Conservation (phyloP, 2,797 vertebrate species). For the Argentina silus region DNA sequence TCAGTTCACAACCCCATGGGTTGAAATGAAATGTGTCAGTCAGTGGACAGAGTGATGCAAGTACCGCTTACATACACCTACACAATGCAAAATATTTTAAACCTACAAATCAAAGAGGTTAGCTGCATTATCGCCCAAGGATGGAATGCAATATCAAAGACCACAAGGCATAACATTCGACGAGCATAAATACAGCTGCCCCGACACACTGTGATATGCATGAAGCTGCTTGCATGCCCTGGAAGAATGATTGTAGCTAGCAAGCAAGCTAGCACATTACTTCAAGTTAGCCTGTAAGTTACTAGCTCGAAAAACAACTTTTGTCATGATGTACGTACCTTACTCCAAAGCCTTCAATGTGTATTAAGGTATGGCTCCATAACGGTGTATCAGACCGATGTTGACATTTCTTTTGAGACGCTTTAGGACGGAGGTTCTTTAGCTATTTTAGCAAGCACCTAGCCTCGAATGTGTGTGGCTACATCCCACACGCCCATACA, state of each 20-base stretch:
- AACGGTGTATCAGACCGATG: background rate
- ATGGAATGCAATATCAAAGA: no score
- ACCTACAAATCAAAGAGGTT: no score
- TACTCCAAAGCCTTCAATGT: background rate
- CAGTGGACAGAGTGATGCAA: no score
- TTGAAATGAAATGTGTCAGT: no score
- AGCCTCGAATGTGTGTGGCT: background rate
- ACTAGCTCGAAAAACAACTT: background rate
- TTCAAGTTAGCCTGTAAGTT: background rate
- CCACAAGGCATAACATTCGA: no score
- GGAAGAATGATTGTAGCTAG: no score
- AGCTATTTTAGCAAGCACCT: background rate
- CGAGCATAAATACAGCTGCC: background rate
- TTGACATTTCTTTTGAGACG: constrained; percentile 1
- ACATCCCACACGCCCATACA: background rate
- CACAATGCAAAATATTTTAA: no score
- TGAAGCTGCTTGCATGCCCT: no score
- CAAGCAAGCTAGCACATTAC: background rate
- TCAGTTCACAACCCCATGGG: no score
- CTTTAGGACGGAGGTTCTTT: constrained; percentile 9
- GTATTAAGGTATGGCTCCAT: background rate
- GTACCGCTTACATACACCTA: no score
- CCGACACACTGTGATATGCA: background rate
- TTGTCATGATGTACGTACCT: background rate
- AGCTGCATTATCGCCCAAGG: no score